A percentile compares a stretch with the other conserved stretches of the same genome.
These are phyloP conservation scores for Corella eumyota DNA, from an alignment of 23 tunicate species.

Conservation along the genomic window DNA sequence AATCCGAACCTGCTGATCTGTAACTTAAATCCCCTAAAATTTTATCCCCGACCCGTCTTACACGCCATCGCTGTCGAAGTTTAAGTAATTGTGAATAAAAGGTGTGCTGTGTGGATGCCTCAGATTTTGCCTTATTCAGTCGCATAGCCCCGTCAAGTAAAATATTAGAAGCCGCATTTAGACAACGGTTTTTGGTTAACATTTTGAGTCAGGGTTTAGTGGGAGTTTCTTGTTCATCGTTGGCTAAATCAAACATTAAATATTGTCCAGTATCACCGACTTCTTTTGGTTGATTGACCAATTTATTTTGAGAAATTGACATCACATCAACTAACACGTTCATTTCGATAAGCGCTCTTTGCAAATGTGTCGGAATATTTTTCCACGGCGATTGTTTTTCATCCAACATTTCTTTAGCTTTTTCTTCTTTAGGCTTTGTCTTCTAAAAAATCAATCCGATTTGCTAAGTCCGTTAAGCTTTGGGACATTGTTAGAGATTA, in stretches of 20 bases:
- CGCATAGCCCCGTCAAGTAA: conserved; percentile 48
- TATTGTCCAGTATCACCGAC: conserved; percentile 41
- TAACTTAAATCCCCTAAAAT: conserved; percentile 81
- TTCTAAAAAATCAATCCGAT: conserved; percentile 74
- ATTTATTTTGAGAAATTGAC: conserved; percentile 69
- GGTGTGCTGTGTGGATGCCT: conserved; percentile 10
- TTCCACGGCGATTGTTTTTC: conserved; percentile 59
- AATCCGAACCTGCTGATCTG: conserved; percentile 72
- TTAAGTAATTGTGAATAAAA: conserved; percentile 60
- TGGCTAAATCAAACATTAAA: conserved; percentile 59
- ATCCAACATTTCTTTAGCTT: background rate
- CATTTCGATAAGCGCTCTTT: conserved; percentile 74
- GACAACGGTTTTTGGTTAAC: conserved; percentile 59
- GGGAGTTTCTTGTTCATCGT: conserved; percentile 34
- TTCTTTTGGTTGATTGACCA: conserved; percentile 14
- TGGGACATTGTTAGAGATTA: conserved; percentile 76
- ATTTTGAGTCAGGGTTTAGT: conserved; percentile 34
- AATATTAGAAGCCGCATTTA: conserved; percentile 59
- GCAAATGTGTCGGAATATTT: conserved; percentile 34
- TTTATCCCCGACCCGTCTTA: conserved; percentile 65
- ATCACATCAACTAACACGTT: conserved; percentile 85
- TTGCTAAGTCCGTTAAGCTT: conserved; percentile 63
- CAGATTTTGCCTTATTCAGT: conserved; percentile 26
- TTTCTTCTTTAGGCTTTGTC: conserved; percentile 36
- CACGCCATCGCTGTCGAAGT: conserved; percentile 67